Percentiles rank a stretch among this genome's conserved stretches.
Conservation (phyloP, 2,888 invertebrate genomes). For the Mylabris sibirica region DNA sequence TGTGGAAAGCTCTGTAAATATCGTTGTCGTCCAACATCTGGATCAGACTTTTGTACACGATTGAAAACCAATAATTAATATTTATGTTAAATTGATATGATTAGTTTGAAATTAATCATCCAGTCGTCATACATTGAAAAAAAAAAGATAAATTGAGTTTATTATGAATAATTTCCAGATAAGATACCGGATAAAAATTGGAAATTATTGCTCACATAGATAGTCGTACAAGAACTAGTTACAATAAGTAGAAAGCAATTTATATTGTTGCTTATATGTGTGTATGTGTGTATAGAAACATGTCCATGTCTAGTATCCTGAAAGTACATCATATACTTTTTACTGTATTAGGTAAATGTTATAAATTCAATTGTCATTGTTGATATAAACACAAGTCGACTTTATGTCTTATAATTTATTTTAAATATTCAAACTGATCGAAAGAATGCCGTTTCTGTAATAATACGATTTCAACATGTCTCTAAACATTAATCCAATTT, state of each 20-base stretch:
- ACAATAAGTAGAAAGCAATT: conserved; percentile 11
- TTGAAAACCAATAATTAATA: conserved; percentile 21
- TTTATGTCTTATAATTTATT: neutral
- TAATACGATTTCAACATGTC: neutral
- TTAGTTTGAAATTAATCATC: conserved; percentile 17
- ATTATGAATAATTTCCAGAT: neutral
- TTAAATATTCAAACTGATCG: neutral
- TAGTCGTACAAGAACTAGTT: conserved; percentile 7
- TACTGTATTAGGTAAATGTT: conserved; percentile 40
- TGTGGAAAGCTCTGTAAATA: conserved; percentile 8
- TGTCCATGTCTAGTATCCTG: conserved; percentile 14
- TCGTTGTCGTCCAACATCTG: conserved; percentile 18
- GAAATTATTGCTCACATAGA: neutral
- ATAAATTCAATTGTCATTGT: conserved; percentile 22
- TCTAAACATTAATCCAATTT: neutral
- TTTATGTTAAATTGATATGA: conserved; percentile 18
- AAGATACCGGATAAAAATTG: neutral
- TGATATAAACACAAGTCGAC: conserved; percentile 4
- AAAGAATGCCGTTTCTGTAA: neutral
- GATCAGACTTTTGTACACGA: conserved; percentile 12
- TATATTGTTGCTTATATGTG: neutral
- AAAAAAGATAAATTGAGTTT: no score
- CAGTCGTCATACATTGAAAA: no score
- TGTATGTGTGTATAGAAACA: neutral
- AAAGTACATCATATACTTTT: conserved; percentile 40